Evolutionary conservation across 2,797 vertebrate species (phyloP), one percentile per base, ranked within the genome.

Genomic region (Rhabdophis nuchalis): DNA sequence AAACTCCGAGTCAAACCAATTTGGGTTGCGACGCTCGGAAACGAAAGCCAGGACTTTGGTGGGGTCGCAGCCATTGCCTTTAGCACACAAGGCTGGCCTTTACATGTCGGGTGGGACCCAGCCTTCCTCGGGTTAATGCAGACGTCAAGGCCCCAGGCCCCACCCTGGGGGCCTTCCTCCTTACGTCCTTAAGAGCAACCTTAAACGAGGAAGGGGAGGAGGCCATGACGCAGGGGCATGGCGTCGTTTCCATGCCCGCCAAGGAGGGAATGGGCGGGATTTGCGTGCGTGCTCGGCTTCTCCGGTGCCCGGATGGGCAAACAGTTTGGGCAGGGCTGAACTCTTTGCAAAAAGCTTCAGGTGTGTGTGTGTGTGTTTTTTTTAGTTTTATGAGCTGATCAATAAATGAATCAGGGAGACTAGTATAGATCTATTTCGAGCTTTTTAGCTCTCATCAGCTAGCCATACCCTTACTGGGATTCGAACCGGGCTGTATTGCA

Each of bases 1-100:
- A n/a, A n/a, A n/a, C n/a, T n/a, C 92, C 96, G 92, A 91, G 93
- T 96, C 97, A 96, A 96, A 93, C 93, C 93, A 95, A 95, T 91
- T 93, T 93, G 93, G 95, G 95, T 94, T 87, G 89, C 96, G 96
- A 97, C 93, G 89, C 94, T 89, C 89, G 89, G 90, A 94, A 96
- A 91, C 94, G 93, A 92, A 96, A 89, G 86, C 68, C 92, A 95
- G 95, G 87, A 95, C 86, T 77, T 89, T 94, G 90, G 46, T 93
- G 60, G 58, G 91, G 77, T 91, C n/a, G 0, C 64, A 90, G 91
- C 32, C 60, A 92, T 92, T 95, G 87, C 0, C 0, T 92, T 96
- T 96, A n/a, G 92, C 90, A 92, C 53, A 95, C 92, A 95, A 96
- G 92, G 93, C 87, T 82, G 93, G 56, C 93, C 14, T 68, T 95